Conservation (phyloP, 2,797 vertebrate species). For the Dendrocincla tyrannina region DNA sequence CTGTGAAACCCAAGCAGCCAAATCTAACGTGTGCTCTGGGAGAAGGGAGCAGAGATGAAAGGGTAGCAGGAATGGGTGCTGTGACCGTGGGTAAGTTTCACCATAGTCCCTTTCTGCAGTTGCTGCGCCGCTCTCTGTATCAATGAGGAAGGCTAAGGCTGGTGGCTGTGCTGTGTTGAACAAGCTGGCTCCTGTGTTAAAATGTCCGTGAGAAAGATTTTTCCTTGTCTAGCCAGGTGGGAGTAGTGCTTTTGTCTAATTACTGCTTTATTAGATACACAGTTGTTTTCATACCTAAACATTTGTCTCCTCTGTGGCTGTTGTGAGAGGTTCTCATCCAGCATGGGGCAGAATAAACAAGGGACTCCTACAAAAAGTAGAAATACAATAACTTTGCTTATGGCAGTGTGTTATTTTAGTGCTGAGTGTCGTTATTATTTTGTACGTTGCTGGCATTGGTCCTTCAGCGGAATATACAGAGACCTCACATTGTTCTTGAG, state of each 20-base stretch:
- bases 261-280: not conserved
- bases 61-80: not conserved
- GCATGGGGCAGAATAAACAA: fast-evolving
- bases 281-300: not conserved
- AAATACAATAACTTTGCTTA: not conserved
- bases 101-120: not conserved
- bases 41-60: not conserved
- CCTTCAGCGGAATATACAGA: not conserved
- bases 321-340: not conserved
- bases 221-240: not conserved
- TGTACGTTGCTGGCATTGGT: not conserved
- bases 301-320: not conserved
- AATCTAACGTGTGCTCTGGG: not conserved
- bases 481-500: not conserved
- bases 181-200: not conserved
- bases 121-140: not conserved
- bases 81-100: not conserved
- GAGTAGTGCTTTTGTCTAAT: slow-evolving; percentile 22
- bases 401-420: not conserved
- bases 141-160: not conserved
- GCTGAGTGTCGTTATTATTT: not conserved
- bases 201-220: not conserved
- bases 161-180: not conserved
- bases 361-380: not conserved
- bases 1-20: not conserved